Percentiles rank a stretch among this genome's conserved stretches.
phyloP scores from a whole-genome alignment of 2,113 vertebrate genomes.

The Anguilla japonica region DNA sequence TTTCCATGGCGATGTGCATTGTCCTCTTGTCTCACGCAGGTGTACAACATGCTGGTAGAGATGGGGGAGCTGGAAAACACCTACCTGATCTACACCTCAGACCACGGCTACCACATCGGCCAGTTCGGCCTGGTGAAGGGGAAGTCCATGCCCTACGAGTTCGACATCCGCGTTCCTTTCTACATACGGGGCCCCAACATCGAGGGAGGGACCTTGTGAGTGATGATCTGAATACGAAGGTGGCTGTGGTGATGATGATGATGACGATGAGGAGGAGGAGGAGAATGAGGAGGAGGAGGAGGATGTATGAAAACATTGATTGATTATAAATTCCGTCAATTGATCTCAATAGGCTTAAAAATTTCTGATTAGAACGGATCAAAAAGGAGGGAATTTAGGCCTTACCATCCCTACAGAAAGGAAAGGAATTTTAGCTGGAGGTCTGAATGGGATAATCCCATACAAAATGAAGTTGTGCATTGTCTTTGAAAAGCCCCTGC shows the following conservation, averaged over 20 bases:
- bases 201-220: constrained; percentile 89
- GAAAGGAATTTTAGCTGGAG: too few relatives aligned
- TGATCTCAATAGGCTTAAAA: too few relatives aligned
- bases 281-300: neutral
- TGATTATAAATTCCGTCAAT: too few relatives aligned
- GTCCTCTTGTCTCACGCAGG: constrained; percentile 61
- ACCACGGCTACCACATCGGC: constrained; percentile 96
- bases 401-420: too few relatives aligned
- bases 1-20: neutral
- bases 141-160: constrained; percentile 98
- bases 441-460: too few relatives aligned
- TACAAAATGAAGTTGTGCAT: too few relatives aligned
- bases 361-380: too few relatives aligned
- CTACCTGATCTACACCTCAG: constrained; percentile 92
- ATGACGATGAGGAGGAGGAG: neutral
- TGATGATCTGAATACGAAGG: constrained; percentile 13
- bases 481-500: too few relatives aligned
- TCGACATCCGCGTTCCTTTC: constrained; percentile 95
- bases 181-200: constrained; percentile 91
- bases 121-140: constrained; percentile 97
- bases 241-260: neutral
- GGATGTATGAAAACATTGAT: neutral
- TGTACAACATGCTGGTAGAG: constrained; percentile 87
- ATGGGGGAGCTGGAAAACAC: constrained; percentile 93
- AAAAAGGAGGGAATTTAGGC: too few relatives aligned